Percentiles rank a stretch among this genome's conserved stretches.
Conservation (phyloP, 2,888 invertebrate species). For the Heteromyza rotundicornis region DNA sequence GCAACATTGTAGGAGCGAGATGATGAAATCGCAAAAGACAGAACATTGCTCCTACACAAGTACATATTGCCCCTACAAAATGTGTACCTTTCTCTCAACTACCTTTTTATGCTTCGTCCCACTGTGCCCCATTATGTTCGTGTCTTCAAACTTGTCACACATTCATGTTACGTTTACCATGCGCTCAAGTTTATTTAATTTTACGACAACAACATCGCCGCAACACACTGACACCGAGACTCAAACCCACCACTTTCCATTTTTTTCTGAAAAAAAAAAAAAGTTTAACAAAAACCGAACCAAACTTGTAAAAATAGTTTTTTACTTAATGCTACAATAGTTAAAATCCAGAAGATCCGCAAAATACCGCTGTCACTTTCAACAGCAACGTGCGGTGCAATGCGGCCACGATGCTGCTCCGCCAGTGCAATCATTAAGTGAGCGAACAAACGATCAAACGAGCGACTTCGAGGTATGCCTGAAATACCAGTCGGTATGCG, state of each 20-base stretch:
- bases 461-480: background rate
- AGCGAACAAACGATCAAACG: background rate
- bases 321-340: background rate
- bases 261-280: constrained; percentile 31
- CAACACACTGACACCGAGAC: background rate
- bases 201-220: background rate
- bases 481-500: background rate
- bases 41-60: too few species aligned
- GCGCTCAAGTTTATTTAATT: too few species aligned
- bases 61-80: too few species aligned
- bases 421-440: background rate
- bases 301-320: constrained; percentile 1
- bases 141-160: background rate
- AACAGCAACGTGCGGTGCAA: background rate
- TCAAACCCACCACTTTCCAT: constrained; percentile 42
- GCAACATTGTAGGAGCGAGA: too few species aligned
- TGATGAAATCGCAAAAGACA: too few species aligned
- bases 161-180: constrained; percentile 1
- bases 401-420: background rate
- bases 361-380: constrained; percentile 15
- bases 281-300: background rate
- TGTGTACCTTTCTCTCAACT: too few species aligned
- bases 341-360: constrained; percentile 28
- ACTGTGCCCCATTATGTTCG: too few species aligned
- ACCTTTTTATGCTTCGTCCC: too few species aligned